Evolutionary conservation across 2,888 invertebrate genomes (phyloP), one percentile per base, ranked within the genome.

Genomic region (Eristalis intricaria): DNA sequence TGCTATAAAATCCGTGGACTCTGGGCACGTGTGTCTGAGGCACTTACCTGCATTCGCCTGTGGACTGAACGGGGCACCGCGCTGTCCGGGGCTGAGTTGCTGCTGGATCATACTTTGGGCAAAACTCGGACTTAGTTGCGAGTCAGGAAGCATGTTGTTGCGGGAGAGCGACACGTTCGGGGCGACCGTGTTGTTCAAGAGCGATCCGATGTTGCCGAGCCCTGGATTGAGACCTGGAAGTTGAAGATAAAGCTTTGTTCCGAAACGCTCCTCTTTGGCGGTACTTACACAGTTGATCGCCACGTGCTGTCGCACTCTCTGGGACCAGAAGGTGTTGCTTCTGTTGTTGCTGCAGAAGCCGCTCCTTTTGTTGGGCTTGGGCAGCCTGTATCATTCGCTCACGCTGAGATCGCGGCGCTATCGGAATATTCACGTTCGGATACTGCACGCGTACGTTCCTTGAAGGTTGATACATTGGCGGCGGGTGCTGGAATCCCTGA

Each of bases 131-230:
- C 96, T 96, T 88, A 96, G 94, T 91, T 95, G 93, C 68, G 94
- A 94, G 88, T 94, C 94, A 83, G 94, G 94, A 15, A 94, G 94
- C 90, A 94, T 93, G 89, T 95, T 95, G 58, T 95, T 95, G 84
- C 96, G 94, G 92, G 97, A 96, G 89, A 98, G 94, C 85, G 98
- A 96, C 74, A 98, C 98, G 93, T 98, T 98, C 76, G 98, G 97
- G 88, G 97, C 97, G 75, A 93, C 93, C 66, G 96, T 96, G 90
- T 96, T 96, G 91, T 96, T 97, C 90, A 98, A 94, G 90, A 98
- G 94, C 87, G 96, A 97, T 91, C 96, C 97, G 90, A 98, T 97
- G 91, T 97, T 97, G 89, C 91, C 91, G 40, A 93, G 90, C 89
- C 92, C 92, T 69, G 93, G 91, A 91, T 92, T 93, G 50, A 93